These are phyloP conservation scores for Jaculus jaculus DNA, from an alignment of 2,113 vertebrate species.

Conservation along the genomic window DNA sequence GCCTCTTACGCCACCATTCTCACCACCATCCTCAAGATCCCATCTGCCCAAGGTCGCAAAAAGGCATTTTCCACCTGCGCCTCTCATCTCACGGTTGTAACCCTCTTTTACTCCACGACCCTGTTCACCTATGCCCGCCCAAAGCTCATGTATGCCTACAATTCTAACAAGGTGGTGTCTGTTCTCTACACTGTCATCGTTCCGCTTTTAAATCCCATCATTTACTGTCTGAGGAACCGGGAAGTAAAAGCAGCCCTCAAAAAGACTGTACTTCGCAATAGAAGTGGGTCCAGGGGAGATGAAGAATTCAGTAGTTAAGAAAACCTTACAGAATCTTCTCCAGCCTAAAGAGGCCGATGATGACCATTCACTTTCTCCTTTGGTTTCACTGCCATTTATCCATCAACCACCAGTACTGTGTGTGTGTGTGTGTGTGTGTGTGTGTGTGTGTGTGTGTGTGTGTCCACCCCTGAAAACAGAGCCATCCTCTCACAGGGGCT, in stretches of 20 bases:
- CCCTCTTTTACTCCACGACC: slow-evolving; percentile 83
- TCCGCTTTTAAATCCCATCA: slow-evolving; percentile 83
- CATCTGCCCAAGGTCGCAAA: slow-evolving; percentile 79
- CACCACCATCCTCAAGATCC: slow-evolving; percentile 73
- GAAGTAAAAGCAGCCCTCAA: slow-evolving; percentile 81
- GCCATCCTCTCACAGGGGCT: neutral
- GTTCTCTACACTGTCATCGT: slow-evolving; percentile 80
- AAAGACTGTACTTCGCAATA: slow-evolving; percentile 61
- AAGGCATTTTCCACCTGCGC: slow-evolving; percentile 86
- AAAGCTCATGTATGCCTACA: slow-evolving; percentile 82
- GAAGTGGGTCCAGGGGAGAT: neutral
- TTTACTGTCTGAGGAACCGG: slow-evolving; percentile 84
- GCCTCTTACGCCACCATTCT: slow-evolving; percentile 80
- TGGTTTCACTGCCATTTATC: neutral
- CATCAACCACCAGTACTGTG: neutral
- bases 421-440: neutral
- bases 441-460: too few relatives aligned
- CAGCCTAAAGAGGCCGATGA: neutral
- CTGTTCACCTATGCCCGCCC: slow-evolving; percentile 81
- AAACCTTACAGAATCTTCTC: neutral
- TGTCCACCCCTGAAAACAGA: neutral
- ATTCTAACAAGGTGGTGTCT: slow-evolving; percentile 82
- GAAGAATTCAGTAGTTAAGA: neutral
- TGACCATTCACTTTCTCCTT: accelerated
- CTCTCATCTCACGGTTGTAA: slow-evolving; percentile 80